Percentiles rank a stretch among this genome's conserved stretches.
These are phyloP conservation scores for Acleris literana DNA, from an alignment of 2,888 invertebrate genomes.

Conservation along the genomic window DNA sequence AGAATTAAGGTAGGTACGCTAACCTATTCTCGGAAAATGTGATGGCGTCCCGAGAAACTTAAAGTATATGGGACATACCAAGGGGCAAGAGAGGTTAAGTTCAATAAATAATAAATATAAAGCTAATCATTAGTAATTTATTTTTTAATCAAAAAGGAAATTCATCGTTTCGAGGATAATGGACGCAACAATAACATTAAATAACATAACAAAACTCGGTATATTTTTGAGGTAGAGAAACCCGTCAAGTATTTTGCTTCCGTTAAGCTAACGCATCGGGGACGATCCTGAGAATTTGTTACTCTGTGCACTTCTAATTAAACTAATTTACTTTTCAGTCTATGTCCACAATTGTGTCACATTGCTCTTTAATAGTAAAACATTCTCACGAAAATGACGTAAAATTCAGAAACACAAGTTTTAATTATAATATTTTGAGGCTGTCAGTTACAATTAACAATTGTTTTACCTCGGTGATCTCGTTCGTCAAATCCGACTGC, in stretches of 20 bases:
- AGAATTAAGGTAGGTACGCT: too few relatives aligned
- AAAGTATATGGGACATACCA: too few relatives aligned
- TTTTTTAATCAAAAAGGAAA: too few relatives aligned
- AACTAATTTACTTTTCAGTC: slow-evolving; percentile 3
- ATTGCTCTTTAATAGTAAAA: slow-evolving; percentile 8
- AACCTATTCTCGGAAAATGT: too few relatives aligned
- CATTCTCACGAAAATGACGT: slow-evolving; percentile 1
- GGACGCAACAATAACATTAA: too few relatives aligned
- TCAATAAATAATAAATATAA: too few relatives aligned
- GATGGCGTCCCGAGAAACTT: too few relatives aligned
- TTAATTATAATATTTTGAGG: slow-evolving; percentile 14
- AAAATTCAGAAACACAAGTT: not conserved
- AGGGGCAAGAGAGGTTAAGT: too few relatives aligned
- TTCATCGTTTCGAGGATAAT: too few relatives aligned
- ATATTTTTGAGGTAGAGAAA: too few relatives aligned
- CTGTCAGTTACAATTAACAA: slow-evolving; percentile 34
- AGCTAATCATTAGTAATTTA: too few relatives aligned
- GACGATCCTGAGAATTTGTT: not conserved
- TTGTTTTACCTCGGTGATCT: slow-evolving; percentile 48
- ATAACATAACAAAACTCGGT: too few relatives aligned
- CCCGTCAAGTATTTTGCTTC: not conserved
- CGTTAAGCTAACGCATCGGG: not conserved
- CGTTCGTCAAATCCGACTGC: slow-evolving; percentile 57
- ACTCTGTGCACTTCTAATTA: slow-evolving; percentile 3
- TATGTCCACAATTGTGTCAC: not conserved